Evolutionary conservation across 2,797 vertebrate genomes (phyloP), one percentile per base, ranked within the genome.

Genomic region (Sarcophilus harrisii): DNA sequence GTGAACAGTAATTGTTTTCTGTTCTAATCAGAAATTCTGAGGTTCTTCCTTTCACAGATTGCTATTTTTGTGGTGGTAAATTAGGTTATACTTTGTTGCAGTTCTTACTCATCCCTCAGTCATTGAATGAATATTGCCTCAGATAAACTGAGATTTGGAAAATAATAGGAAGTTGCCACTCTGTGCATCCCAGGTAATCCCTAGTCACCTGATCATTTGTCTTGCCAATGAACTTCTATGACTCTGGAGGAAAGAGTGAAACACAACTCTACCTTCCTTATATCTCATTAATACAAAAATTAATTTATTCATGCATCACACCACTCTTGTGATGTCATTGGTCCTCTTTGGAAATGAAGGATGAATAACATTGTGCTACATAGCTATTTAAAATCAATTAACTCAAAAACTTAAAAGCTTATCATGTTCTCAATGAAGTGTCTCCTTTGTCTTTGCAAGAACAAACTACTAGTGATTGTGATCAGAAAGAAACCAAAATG

Each of bases 331-430:
- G 29, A 12, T 11, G 12, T 62, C 60, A 32, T 32, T 66, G 60
- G 30, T 66, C 13, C 30, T 73, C 66, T 73, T 8, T 73, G 16
- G 38, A n/a, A 21, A 73, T 16, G 16, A 73, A 38, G 18, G n/a
- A 18, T 2, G 3, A 32, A 62, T 11, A 62, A 32, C 30, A 73
- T n/a, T 73, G n/a, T 4, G 10, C 38, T 21, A 45, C 45, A 21
- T 45, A 4, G 89, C 90, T 96, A 92, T 66, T 96, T 95, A 95
- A 94, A 60, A 92, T 29, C n/a, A 92, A 18, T 90, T 73, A 93
- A 94, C 92, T 57, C 90, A 54, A 57, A 95, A 95, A 73, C 90
- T 91, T 90, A 93, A 87, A 54, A 89, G 87, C 58, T 91, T 89
- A 96, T 10, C 59, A 90, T 94, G 18, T 91, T 27, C 52, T 96